phyloP scores from a whole-genome alignment of 2,797 vertebrate species.

The Hydrocynus forskahlii region DNA sequence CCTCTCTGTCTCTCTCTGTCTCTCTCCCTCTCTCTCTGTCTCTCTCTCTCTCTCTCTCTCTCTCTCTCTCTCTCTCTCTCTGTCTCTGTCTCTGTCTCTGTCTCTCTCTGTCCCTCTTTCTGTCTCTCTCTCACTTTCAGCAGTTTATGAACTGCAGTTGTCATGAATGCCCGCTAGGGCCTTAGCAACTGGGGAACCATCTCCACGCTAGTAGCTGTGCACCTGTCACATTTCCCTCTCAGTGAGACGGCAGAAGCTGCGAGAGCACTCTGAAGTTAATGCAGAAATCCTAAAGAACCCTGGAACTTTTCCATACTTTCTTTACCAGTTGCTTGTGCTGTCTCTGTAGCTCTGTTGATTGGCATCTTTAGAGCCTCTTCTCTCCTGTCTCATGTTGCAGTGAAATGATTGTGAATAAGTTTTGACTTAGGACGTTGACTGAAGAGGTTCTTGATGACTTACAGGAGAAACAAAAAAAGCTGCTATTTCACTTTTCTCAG shows the following conservation, averaged over 20 bases:
- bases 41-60: constrained; percentile 9
- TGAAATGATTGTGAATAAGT: neutral
- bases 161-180: constrained; percentile 38
- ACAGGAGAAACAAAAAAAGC: neutral
- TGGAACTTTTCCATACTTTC: constrained; percentile 3
- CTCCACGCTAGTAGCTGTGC: constrained; percentile 32
- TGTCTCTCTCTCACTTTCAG: neutral
- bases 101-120: constrained; percentile 33
- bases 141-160: constrained; percentile 49
- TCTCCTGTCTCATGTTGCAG: neutral
- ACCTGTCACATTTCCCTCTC: constrained; percentile 27
- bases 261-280: neutral
- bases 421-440: neutral
- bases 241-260: neutral
- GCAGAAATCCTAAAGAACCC: neutral
- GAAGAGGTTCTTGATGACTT: no score
- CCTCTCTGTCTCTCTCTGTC: constrained; percentile 43
- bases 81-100: constrained; percentile 41
- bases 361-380: neutral
- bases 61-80: constrained; percentile 41
- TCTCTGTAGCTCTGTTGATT: neutral
- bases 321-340: neutral
- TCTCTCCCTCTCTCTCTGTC: constrained; percentile 29
- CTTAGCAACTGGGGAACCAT: constrained; percentile 56
- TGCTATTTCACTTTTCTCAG: no score